Percentiles rank a stretch among this genome's conserved stretches.
These are phyloP conservation scores for Malurus elegans DNA, from an alignment of 2,113 vertebrate species.

Conservation along the genomic window DNA sequence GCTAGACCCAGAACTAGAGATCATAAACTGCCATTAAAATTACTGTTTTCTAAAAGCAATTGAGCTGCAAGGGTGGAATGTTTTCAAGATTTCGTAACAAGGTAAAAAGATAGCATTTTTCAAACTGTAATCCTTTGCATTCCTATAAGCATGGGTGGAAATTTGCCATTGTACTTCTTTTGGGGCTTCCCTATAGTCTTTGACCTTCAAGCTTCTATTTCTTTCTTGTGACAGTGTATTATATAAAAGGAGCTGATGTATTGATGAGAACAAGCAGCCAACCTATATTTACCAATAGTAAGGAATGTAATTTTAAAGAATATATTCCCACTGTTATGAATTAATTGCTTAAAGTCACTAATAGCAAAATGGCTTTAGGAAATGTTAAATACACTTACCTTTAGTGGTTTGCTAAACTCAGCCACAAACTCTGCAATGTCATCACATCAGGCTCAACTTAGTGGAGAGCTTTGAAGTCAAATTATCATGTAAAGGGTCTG, in stretches of 20 bases:
- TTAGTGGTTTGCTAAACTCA: background rate
- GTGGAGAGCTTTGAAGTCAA: background rate
- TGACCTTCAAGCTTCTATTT: background rate
- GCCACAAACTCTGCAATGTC: background rate
- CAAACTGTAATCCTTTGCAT: background rate
- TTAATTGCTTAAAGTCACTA: background rate
- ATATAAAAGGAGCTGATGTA: background rate
- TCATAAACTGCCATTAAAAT: background rate
- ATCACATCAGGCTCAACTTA: background rate
- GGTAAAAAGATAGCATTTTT: background rate
- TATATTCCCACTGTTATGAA: background rate
- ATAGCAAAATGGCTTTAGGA: background rate
- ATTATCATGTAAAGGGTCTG: background rate
- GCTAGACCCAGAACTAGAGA: background rate
- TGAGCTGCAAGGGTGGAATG: background rate
- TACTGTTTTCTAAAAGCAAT: conserved; percentile 1
- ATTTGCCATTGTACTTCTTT: background rate
- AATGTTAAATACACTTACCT: background rate
- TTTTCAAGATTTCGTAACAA: background rate
- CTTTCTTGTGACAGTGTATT: background rate
- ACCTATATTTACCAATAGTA: background rate
- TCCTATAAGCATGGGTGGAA: background rate
- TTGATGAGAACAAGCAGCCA: background rate
- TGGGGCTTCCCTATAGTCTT: background rate
- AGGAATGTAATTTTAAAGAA: background rate